Evolutionary conservation across 2,797 vertebrate genomes (phyloP).

Genomic region (Gephyroberyx darwinii): DNA sequence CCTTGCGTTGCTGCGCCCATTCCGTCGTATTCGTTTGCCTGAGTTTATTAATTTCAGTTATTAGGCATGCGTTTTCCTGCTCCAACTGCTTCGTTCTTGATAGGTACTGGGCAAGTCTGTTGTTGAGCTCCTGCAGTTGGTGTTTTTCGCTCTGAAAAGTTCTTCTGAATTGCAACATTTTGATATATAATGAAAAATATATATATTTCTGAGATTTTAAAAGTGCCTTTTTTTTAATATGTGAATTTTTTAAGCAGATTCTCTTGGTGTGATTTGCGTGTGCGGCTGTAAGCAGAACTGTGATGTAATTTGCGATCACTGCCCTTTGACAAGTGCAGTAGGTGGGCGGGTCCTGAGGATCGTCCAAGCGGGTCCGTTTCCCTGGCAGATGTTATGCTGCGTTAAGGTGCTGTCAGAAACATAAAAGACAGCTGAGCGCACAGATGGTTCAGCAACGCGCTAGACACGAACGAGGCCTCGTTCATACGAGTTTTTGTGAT

Average conservation of each 20-base stretch:
- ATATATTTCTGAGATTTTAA: slow-evolving; percentile 12
- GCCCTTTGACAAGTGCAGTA: slow-evolving; percentile 77
- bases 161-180: slow-evolving; percentile 85
- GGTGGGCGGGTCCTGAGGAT: slow-evolving; percentile 66
- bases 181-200: slow-evolving; percentile 31
- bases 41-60: slow-evolving; percentile 82
- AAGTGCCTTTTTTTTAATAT: neutral
- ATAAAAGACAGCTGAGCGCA: accelerated
- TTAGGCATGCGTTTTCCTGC: slow-evolving; percentile 86
- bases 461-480: too few species aligned
- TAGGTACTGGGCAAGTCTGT: slow-evolving; percentile 88
- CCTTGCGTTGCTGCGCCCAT: slow-evolving; percentile 68
- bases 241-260: neutral
- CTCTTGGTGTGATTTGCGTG: slow-evolving; percentile 24
- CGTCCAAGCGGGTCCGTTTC: slow-evolving; percentile 43
- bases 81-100: slow-evolving; percentile 89
- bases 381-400: slow-evolving; percentile 66
- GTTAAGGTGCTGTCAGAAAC: slow-evolving; percentile 47
- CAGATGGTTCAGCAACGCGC: neutral
- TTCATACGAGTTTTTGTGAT: too few species aligned
- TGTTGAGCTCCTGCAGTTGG: slow-evolving; percentile 92
- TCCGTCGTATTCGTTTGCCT: slow-evolving; percentile 62
- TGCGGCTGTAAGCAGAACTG: slow-evolving; percentile 49
- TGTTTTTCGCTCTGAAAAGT: slow-evolving; percentile 86
- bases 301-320: slow-evolving; percentile 64